Percentiles rank a stretch among this genome's conserved stretches.
These are phyloP conservation scores for Epinotia brunnichana DNA, from an alignment of 2,888 invertebrate genomes.

Conservation along the genomic window DNA sequence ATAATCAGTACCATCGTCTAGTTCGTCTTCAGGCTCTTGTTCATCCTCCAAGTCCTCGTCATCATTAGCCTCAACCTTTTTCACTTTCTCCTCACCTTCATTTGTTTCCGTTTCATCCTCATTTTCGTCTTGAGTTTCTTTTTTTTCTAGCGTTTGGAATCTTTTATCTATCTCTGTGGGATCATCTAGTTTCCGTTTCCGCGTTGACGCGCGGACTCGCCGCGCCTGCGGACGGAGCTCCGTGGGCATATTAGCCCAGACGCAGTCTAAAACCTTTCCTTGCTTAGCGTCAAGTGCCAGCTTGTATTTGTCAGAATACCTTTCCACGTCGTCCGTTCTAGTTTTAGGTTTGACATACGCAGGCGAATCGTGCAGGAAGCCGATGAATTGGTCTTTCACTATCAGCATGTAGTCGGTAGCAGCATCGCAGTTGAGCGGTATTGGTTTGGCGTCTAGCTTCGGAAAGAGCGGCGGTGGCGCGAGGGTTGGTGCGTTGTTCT, in stretches of 20 bases:
- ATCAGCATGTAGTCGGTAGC: conserved; percentile 88
- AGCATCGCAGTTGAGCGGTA: conserved; percentile 79
- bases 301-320: conserved; percentile 84
- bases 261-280: conserved; percentile 76
- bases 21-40: conserved; percentile 90
- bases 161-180: conserved; percentile 72
- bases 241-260: conserved; percentile 86
- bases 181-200: conserved; percentile 73
- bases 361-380: conserved; percentile 87
- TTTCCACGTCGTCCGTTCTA: conserved; percentile 78
- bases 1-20: conserved; percentile 95
- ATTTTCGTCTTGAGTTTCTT: conserved; percentile 81
- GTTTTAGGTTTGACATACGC: conserved; percentile 82
- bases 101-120: conserved; percentile 76
- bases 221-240: conserved; percentile 84
- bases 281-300: conserved; percentile 78
- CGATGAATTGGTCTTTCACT: conserved; percentile 88
- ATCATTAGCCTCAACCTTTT: conserved; percentile 82
- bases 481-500: conserved; percentile 79
- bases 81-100: conserved; percentile 70
- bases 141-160: conserved; percentile 87
- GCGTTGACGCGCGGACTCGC: conserved; percentile 61
- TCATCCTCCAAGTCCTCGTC: conserved; percentile 85
- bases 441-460: conserved; percentile 83
- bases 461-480: conserved; percentile 85